Evolutionary conservation across 2,888 invertebrate genomes (phyloP).

Genomic region (Acanthosoma haemorrhoidale): DNA sequence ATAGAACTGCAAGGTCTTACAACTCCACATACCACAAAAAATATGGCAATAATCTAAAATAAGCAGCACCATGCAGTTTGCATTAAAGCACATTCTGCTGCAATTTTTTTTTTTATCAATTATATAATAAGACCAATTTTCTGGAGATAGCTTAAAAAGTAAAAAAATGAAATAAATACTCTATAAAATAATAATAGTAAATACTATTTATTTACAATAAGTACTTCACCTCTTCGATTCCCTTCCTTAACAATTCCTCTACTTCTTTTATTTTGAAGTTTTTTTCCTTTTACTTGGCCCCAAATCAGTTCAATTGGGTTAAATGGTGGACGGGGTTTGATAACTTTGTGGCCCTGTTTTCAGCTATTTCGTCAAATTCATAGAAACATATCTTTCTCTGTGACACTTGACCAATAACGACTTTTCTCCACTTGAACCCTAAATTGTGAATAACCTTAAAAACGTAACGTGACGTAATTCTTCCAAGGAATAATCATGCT

Average conservation of each 20-base stretch:
- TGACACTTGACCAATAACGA: slow-evolving; percentile 34
- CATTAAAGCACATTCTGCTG: too few relatives aligned
- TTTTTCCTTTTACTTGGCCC: neutral
- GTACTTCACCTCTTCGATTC: too few relatives aligned
- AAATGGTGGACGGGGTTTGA: slow-evolving; percentile 40
- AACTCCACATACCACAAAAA: too few relatives aligned
- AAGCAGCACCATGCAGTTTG: too few relatives aligned
- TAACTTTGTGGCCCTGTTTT: slow-evolving; percentile 38
- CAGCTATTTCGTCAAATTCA: slow-evolving; percentile 35
- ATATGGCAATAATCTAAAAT: too few relatives aligned
- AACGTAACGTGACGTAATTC: neutral
- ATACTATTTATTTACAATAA: too few relatives aligned
- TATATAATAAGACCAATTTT: neutral
- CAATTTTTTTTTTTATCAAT: too few relatives aligned
- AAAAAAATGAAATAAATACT: too few relatives aligned
- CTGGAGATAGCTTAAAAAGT: neutral
- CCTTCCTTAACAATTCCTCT: neutral
- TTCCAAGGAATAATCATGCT: neutral
- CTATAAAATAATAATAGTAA: too few relatives aligned
- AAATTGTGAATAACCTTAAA: neutral
- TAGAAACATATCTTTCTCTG: slow-evolving; percentile 34
- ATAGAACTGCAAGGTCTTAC: too few relatives aligned
- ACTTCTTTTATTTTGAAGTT: neutral
- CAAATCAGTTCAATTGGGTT: slow-evolving; percentile 37
- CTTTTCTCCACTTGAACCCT: neutral